Conservation (phyloP, 2,797 vertebrate genomes). For the Potorous gilbertii region DNA sequence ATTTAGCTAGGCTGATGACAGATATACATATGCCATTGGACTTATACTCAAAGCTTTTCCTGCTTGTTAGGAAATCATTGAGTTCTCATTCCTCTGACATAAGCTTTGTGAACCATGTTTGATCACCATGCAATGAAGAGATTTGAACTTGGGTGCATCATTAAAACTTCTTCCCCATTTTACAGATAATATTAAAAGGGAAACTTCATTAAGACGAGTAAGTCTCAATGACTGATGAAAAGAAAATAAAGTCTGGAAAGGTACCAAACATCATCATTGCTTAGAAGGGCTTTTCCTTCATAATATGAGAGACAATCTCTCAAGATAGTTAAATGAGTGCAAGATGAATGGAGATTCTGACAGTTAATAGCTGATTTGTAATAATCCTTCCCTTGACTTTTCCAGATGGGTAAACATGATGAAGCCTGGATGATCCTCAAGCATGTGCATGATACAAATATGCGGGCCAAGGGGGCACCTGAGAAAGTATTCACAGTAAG, state of each 20-base stretch:
- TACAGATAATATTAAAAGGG: not conserved
- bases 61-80: not conserved
- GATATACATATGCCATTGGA: not conserved
- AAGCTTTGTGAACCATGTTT: not conserved
- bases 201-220: not conserved
- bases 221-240: not conserved
- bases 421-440: constrained; percentile 99
- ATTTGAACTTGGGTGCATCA: not conserved
- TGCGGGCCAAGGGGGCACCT: constrained; percentile 96
- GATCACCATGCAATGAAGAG: not conserved
- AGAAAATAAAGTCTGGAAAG: not conserved
- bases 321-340: not conserved
- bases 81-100: not conserved
- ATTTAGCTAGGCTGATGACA: not conserved
- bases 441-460: constrained; percentile 97
- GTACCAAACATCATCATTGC: not conserved
- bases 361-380: not conserved
- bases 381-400: constrained; percentile 48
- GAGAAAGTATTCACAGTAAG: constrained; percentile 98
- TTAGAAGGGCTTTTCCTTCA: not conserved
- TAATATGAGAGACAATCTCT: not conserved
- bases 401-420: constrained; percentile 94
- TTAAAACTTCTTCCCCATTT: not conserved
- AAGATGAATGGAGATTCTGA: not conserved
- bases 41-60: not conserved